Percentiles rank a stretch among this genome's conserved stretches.
phyloP scores from a whole-genome alignment of 2,888 invertebrate species.

The Hipparchia semele region DNA sequence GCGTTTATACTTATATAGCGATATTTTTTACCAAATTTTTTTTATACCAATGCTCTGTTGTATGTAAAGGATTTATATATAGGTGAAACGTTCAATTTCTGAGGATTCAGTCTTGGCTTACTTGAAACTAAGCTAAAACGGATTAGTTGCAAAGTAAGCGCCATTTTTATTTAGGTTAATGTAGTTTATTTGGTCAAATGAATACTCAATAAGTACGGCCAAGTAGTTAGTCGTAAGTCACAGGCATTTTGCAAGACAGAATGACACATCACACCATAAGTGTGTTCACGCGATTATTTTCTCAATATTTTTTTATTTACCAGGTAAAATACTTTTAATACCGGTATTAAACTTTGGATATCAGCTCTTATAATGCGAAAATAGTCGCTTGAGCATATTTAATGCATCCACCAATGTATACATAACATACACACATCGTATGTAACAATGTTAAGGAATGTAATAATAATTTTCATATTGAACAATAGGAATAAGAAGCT shows the following conservation, averaged over 20 bases:
- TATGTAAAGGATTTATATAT: slow-evolving; percentile 49
- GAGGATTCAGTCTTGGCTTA: slow-evolving; percentile 16
- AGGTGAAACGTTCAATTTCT: slow-evolving; percentile 48
- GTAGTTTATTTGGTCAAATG: slow-evolving; percentile 38
- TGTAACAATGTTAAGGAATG: too few relatives aligned
- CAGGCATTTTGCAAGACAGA: slow-evolving; percentile 10
- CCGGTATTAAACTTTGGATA: too few relatives aligned
- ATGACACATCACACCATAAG: background rate
- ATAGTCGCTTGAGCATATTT: too few relatives aligned
- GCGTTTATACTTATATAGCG: slow-evolving; percentile 67
- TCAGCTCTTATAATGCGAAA: too few relatives aligned
- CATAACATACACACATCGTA: too few relatives aligned
- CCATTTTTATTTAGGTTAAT: slow-evolving; percentile 35
- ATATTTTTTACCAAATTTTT: slow-evolving; percentile 77
- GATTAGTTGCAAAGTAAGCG: slow-evolving; percentile 21
- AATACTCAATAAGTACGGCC: slow-evolving; percentile 54
- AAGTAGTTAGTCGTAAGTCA: slow-evolving; percentile 39
- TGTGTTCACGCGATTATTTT: too few relatives aligned
- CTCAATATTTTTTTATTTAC: too few relatives aligned
- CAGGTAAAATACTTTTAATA: background rate
- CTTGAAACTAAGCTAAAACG: slow-evolving; percentile 5
- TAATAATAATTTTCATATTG: too few relatives aligned
- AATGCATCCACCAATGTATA: too few relatives aligned
- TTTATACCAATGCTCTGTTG: slow-evolving; percentile 79
- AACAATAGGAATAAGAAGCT: too few relatives aligned